Percentiles rank a stretch among this genome's conserved stretches.
Conservation (phyloP, 2,797 vertebrate species). For the Nothura maculosa region DNA sequence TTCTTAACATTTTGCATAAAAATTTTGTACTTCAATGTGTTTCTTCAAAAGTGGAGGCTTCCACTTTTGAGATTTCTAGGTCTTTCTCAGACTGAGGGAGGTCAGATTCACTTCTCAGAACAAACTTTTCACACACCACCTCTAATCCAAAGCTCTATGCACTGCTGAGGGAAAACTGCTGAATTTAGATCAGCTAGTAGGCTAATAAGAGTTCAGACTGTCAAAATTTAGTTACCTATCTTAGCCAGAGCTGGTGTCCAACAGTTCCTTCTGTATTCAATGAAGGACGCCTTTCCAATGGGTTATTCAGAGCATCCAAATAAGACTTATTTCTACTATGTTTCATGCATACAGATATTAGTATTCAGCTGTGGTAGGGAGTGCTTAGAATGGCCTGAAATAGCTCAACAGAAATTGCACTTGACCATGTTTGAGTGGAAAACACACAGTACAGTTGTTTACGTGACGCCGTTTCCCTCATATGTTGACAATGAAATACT, state of each 20-base stretch:
- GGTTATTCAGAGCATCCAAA: background rate
- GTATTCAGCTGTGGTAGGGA: background rate
- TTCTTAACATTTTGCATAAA: background rate
- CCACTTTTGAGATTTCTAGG: background rate
- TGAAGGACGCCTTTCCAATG: background rate
- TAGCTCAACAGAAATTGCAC: background rate
- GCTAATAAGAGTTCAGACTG: background rate
- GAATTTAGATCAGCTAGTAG: background rate
- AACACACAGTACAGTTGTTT: background rate
- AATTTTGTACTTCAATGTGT: background rate
- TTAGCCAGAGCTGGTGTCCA: background rate
- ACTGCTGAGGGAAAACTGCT: background rate
- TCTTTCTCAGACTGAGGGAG: background rate
- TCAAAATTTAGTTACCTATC: background rate
- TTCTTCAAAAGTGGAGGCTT: background rate
- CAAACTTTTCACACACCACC: background rate
- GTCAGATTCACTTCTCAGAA: background rate
- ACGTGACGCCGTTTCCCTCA: fast-evolving
- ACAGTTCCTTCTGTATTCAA: background rate
- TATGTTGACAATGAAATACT: background rate
- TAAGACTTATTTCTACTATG: background rate
- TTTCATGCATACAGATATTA: background rate
- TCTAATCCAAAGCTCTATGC: background rate
- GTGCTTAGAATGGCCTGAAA: background rate
- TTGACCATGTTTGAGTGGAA: background rate